These are phyloP conservation scores for Agonum fuliginosum DNA, from an alignment of 2,888 invertebrate genomes.

Conservation along the genomic window DNA sequence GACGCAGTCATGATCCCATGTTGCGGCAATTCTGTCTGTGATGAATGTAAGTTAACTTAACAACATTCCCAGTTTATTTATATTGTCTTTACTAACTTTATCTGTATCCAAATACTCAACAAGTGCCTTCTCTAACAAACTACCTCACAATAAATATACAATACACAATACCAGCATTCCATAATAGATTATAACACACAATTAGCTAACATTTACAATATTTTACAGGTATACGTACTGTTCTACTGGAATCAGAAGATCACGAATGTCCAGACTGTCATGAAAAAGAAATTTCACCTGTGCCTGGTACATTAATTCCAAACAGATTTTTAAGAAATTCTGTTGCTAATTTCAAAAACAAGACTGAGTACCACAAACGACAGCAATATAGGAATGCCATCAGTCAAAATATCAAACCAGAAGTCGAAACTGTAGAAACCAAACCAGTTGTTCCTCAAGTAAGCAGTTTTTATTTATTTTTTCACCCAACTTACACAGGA, in stretches of 20 bases:
- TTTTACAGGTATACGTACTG: slow-evolving; percentile 86
- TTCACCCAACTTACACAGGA: neutral
- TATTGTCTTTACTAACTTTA: no score
- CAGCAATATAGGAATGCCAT: slow-evolving; percentile 57
- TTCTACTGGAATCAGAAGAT: slow-evolving; percentile 93
- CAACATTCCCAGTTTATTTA: no score
- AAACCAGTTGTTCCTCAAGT: slow-evolving; percentile 55
- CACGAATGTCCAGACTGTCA: slow-evolving; percentile 96
- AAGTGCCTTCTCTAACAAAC: neutral
- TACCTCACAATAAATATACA: neutral
- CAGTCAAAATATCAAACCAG: slow-evolving; percentile 21
- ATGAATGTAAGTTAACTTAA: slow-evolving; percentile 96
- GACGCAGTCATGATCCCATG: slow-evolving; percentile 99
- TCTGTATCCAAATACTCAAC: no score
- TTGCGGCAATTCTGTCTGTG: slow-evolving; percentile 98
- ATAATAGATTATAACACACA: neutral
- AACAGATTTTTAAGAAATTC: slow-evolving; percentile 92
- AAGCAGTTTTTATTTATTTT: neutral
- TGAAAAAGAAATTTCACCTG: slow-evolving; percentile 94
- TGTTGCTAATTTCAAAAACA: slow-evolving; percentile 92
- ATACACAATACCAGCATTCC: neutral
- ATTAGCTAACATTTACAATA: slow-evolving; percentile 33
- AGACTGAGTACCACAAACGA: slow-evolving; percentile 88
- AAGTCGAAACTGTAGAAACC: neutral
- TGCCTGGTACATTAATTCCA: slow-evolving; percentile 92